Evolutionary conservation across 2,797 vertebrate species (phyloP).

Genomic region (Tokudaia tokunoshimensis): DNA sequence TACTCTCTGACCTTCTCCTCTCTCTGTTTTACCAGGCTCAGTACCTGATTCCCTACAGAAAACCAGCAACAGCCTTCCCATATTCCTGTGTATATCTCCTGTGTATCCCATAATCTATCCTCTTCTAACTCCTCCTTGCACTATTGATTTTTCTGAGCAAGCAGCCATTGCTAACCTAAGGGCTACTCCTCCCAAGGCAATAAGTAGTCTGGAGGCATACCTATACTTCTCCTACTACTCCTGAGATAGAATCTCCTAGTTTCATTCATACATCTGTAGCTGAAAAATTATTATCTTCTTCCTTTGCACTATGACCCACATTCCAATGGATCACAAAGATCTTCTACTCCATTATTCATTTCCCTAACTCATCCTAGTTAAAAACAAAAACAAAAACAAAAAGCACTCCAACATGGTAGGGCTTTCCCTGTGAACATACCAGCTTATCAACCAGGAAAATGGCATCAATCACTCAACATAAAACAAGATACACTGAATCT

Average conservation of each 20-base stretch:
- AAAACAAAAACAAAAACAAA: too few species aligned
- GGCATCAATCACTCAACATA: background rate
- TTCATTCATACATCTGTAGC: background rate
- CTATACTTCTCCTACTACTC: background rate
- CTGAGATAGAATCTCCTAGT: background rate
- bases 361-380: background rate
- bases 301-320: background rate
- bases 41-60: background rate
- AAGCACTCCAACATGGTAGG: background rate
- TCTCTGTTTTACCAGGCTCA: background rate
- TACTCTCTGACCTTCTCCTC: background rate
- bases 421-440: background rate
- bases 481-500: background rate
- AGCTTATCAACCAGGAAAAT: background rate
- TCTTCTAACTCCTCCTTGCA: background rate
- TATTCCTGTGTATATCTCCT: background rate
- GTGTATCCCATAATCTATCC: background rate
- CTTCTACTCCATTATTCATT: background rate
- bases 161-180: background rate
- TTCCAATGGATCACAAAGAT: background rate
- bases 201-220: background rate
- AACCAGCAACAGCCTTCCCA: background rate
- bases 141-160: background rate
- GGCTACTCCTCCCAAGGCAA: background rate
- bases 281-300: background rate